Conservation (phyloP, 2,113 vertebrate genomes). For the Porphyrio hochstetteri region DNA sequence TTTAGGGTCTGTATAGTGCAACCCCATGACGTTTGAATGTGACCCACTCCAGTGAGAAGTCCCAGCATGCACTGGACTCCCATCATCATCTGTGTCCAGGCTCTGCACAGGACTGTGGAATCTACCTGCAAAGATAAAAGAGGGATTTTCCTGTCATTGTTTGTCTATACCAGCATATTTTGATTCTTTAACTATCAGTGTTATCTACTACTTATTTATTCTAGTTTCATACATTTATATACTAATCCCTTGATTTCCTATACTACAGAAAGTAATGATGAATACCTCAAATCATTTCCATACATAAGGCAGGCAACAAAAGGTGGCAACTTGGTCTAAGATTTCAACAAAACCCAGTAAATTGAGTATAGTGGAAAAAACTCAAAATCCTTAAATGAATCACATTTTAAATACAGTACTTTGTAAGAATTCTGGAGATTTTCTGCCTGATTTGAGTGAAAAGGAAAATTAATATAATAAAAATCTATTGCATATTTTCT, state of each 20-base stretch:
- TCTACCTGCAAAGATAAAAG: background rate
- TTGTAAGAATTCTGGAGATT: background rate
- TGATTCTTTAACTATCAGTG: background rate
- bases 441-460: background rate
- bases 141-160: background rate
- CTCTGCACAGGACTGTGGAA: conserved; percentile 46
- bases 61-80: conserved; percentile 56
- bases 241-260: background rate
- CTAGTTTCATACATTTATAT: background rate
- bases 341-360: background rate
- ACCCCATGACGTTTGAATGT: background rate
- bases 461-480: background rate
- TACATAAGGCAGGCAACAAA: background rate
- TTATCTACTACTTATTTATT: background rate
- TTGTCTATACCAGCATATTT: background rate
- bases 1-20: conserved; percentile 39
- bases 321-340: background rate
- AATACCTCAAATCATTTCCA: background rate
- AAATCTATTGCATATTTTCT: background rate
- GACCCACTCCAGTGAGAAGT: conserved; percentile 61
- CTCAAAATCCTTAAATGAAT: background rate
- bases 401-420: background rate
- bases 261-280: background rate
- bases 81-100: conserved; percentile 61
- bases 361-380: background rate